These are phyloP conservation scores for Hydrozoanthus tunicans DNA, from an alignment of 64 coral and sea anemone genomes.

Conservation along the genomic window DNA sequence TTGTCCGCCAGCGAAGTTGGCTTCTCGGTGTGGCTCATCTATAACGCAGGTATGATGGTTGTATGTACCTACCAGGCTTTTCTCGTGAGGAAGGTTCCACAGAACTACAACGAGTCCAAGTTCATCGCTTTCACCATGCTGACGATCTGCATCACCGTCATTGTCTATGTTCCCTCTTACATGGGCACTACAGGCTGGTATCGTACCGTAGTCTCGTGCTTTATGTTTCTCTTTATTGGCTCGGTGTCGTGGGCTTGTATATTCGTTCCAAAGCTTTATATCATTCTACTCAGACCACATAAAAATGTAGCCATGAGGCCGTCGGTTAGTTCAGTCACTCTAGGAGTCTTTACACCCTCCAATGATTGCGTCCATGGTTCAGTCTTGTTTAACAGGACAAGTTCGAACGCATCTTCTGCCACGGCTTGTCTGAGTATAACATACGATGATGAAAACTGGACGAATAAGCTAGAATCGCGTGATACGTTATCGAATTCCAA, in stretches of 20 bases:
- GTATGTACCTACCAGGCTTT: constrained; percentile 77
- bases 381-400: constrained; percentile 26
- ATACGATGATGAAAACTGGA: constrained; percentile 7
- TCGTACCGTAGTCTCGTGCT: constrained; percentile 62
- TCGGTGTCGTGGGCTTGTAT: constrained; percentile 68
- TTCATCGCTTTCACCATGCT: constrained; percentile 81
- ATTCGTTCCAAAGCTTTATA: constrained; percentile 75
- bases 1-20: constrained; percentile 57
- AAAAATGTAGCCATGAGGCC: constrained; percentile 81
- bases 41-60: constrained; percentile 70
- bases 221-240: constrained; percentile 70
- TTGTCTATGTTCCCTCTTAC: constrained; percentile 80
- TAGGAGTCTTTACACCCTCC: constrained; percentile 53
- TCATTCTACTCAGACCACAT: constrained; percentile 71
- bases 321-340: constrained; percentile 61
- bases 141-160: constrained; percentile 69
- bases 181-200: constrained; percentile 77
- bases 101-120: constrained; percentile 80
- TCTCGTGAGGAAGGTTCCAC: constrained; percentile 67
- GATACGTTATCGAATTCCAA: not conserved
- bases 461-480: not conserved
- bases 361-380: not conserved
- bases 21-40: constrained; percentile 74
- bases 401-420: constrained; percentile 9
- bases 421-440: constrained; percentile 2